Evolutionary conservation across 2,797 vertebrate species (phyloP).

Genomic region (Gymnoscopelus microlampas): DNA sequence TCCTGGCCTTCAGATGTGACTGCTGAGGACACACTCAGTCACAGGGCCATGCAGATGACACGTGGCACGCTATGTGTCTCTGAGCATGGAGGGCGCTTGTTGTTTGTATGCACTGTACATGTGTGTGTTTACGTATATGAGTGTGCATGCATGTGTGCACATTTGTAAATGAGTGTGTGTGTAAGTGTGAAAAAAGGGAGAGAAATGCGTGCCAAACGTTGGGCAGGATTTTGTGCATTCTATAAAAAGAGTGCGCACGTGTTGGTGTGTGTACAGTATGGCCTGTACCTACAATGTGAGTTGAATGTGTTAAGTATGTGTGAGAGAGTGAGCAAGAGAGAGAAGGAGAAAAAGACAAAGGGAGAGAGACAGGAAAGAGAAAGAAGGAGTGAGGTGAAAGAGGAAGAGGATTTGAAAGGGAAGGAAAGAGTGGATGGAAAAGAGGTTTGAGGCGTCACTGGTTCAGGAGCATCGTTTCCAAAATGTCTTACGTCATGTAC

Average conservation of each 20-base stretch:
- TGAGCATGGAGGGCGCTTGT: too few species aligned
- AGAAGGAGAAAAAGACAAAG: background rate
- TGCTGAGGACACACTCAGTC: conserved; percentile 32
- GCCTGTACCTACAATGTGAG: too few species aligned
- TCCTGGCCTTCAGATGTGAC: conserved; percentile 52
- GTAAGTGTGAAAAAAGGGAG: background rate
- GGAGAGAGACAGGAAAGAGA: background rate
- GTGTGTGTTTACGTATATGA: background rate
- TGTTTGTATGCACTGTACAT: background rate
- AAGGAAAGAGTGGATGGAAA: background rate
- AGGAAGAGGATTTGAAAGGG: background rate
- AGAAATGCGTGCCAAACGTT: background rate
- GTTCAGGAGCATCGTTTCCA: conserved; percentile 19
- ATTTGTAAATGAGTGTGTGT: background rate
- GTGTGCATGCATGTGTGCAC: background rate
- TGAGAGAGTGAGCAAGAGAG: background rate
- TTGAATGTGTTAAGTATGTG: background rate
- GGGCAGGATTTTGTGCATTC: background rate
- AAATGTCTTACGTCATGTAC: background rate
- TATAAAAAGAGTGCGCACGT: conserved; percentile 13
- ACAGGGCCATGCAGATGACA: conserved; percentile 26
- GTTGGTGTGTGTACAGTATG: background rate
- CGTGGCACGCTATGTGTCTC: conserved; percentile 32
- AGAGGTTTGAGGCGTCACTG: conserved; percentile 31
- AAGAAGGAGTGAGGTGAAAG: background rate